Evolutionary conservation across 2,797 vertebrate species (phyloP), one percentile per base, ranked within the genome.

Genomic region (Alosa sapidissima): DNA sequence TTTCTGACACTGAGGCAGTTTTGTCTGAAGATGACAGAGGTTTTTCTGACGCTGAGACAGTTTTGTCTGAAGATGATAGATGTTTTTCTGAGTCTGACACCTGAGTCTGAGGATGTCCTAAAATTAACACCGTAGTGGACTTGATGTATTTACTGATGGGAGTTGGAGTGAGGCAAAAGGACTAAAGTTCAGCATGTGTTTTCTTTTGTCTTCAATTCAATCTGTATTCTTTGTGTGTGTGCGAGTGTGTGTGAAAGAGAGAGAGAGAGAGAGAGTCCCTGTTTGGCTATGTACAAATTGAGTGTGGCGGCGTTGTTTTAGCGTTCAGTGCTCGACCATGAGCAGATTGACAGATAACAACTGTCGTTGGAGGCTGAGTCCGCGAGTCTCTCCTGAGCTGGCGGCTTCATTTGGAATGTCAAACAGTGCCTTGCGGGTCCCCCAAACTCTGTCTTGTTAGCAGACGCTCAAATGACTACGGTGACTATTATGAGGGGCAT

Each of bases 301-400:
- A 41, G 33, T 45, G 5, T 45, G 36, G 11, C 36, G 16, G 36
- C 33, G 5, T 75, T 41, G 33, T 75, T 45, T 36, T 36, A 75
- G 14, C 36, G 14, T 4, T 41, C 41, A 41, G 36, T 7, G 68
- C 45, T 45, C 14, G 14, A 21, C 68, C 14, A 1, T 45, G 14
- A 75, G 68, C 13, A 36, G 36, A 75, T 41, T 78, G 82, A 84
- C 81, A 82, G 28, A 60, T 5, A 45, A 36, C 14, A 14, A 45
- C 41, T 65, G 81, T 36, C 81, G 49, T 62, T 11, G 21, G 36
- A 84, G 82, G 81, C 86, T 87, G 83, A 82, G 45, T 88, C 86
- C 11, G 86, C 84, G 72, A 75, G 68, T 41, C 81, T 41, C 13
- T 72, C 51, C 81, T 58, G 41, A 21, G 9, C 81, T 68, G 33